These are phyloP conservation scores for Chionoecetes opilio DNA, from an alignment of 1,140 invertebrate genomes.

Conservation along the genomic window DNA sequence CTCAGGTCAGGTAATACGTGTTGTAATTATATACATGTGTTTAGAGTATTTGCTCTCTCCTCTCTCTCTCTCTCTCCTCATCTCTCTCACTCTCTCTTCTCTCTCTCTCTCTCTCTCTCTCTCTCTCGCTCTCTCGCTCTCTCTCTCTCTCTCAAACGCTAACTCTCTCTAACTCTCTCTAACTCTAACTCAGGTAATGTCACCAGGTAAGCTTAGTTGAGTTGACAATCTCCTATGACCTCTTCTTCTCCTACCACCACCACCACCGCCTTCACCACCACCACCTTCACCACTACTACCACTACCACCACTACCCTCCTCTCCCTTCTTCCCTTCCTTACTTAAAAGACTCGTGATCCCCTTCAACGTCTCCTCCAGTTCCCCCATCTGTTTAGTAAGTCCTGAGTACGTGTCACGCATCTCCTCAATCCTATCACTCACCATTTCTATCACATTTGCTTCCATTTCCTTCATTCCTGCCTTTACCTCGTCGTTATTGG, in stretches of 20 bases:
- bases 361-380: constrained; percentile 59
- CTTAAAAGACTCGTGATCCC: background rate
- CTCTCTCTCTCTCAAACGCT: constrained; percentile 46
- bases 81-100: background rate
- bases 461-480: constrained; percentile 76
- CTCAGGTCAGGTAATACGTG: no score
- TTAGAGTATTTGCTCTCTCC: no score
- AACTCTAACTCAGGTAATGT: background rate
- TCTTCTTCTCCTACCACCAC: background rate
- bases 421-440: constrained; percentile 72
- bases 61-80: constrained; percentile 41
- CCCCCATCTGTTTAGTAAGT: constrained; percentile 34
- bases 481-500: constrained; percentile 68
- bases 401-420: constrained; percentile 37
- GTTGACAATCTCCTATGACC: background rate
- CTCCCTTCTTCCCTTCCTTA: background rate
- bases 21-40: no score
- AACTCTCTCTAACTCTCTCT: background rate
- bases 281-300: background rate
- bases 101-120: background rate
- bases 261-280: background rate
- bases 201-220: background rate
- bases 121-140: constrained; percentile 44
- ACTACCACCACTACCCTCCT: background rate
- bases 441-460: constrained; percentile 74